Percentiles rank a stretch among this genome's conserved stretches.
These are phyloP conservation scores for Periparus ater DNA, from an alignment of 2,797 vertebrate genomes.

Conservation along the genomic window DNA sequence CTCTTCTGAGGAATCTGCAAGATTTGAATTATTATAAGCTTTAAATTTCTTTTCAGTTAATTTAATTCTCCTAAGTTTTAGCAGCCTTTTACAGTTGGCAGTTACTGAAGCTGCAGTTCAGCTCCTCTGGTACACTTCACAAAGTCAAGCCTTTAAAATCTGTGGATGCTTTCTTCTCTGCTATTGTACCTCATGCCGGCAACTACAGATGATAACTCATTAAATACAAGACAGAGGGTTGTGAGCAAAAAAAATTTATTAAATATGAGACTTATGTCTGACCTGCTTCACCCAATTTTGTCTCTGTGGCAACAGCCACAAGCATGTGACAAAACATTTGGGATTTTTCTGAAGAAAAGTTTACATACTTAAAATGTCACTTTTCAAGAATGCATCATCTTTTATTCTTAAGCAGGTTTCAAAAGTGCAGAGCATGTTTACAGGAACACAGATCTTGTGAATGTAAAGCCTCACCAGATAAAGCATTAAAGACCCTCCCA, in stretches of 20 bases:
- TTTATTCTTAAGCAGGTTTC: slow-evolving; percentile 1
- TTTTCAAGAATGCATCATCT: neutral
- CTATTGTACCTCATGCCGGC: neutral
- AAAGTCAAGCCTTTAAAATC: neutral
- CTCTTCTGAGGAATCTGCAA: neutral
- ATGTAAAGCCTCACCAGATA: neutral
- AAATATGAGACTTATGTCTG: neutral
- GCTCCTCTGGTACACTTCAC: neutral
- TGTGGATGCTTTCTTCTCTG: neutral
- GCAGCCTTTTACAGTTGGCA: neutral
- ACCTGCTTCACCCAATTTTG: neutral
- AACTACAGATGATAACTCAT: slow-evolving; percentile 1
- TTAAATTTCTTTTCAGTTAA: neutral
- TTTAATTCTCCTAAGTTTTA: neutral
- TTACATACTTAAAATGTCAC: neutral
- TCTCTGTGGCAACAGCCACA: neutral
- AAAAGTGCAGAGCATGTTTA: neutral
- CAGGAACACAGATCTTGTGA: neutral
- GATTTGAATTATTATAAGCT: neutral
- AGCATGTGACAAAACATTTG: neutral
- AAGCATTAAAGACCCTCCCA: neutral
- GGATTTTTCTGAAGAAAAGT: neutral
- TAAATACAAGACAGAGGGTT: neutral
- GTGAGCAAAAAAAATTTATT: neutral
- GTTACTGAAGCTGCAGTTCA: neutral